A percentile compares a stretch with the other conserved stretches of the same genome.
These are phyloP conservation scores for Hyposmocoma kahamanoa DNA, from an alignment of 1,140 invertebrate species.

Conservation along the genomic window DNA sequence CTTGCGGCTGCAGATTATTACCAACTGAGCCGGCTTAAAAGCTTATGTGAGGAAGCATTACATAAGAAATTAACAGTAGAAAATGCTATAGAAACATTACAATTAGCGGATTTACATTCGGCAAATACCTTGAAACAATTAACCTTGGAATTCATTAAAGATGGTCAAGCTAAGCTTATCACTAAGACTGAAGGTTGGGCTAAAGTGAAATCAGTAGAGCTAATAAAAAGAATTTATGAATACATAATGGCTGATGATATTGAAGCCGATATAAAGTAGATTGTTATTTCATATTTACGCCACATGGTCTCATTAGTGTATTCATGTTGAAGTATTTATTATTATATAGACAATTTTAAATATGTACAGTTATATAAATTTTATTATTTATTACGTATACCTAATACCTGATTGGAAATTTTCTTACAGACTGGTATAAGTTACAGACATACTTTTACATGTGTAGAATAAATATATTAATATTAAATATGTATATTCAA, in stretches of 20 bases:
- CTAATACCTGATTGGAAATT: no score
- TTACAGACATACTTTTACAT: no score
- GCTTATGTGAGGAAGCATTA: constrained; percentile 57
- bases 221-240: constrained; percentile 63
- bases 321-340: no score
- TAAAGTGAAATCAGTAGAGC: constrained; percentile 50
- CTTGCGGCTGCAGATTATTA: constrained; percentile 68
- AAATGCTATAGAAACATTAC: constrained; percentile 59
- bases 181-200: constrained; percentile 60
- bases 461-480: no score
- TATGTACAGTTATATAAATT: no score
- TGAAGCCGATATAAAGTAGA: constrained; percentile 49
- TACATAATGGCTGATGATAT: constrained; percentile 56
- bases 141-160: constrained; percentile 62
- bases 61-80: constrained; percentile 61
- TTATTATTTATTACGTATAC: no score
- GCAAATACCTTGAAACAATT: constrained; percentile 44
- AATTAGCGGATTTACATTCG: constrained; percentile 59
- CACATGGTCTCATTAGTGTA: no score
- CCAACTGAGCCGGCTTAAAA: constrained; percentile 55
- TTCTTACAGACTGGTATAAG: no score
- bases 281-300: neutral
- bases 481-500: no score
- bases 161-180: constrained; percentile 58
- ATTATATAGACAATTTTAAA: no score